Base-by-base conservation (phyloP, 2,797 vertebrate genomes). In the Fringilla coelebs region DNA sequence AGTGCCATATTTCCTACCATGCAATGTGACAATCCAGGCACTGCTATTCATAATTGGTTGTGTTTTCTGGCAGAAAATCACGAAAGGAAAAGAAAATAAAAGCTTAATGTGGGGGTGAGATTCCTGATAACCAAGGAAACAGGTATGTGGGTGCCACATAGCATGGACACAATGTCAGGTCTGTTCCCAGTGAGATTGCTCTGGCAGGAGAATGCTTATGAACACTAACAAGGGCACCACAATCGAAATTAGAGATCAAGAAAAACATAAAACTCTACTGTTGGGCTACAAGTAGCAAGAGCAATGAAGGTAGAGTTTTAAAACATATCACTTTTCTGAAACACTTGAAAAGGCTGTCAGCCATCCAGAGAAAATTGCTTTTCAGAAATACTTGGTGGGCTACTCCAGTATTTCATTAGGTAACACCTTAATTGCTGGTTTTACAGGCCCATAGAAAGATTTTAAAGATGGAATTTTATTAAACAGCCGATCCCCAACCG, bases 31-130 rank as follows among this genome's bases (percentile, higher is more conserved):
- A 78, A 73, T 73, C 31, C 46, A 93, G 82, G 65, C 34, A 63
- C 13, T 38, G 36, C 11, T 85, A 67, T 32, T 88, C 57, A 71
- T 54, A 45, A 28, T 70, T 0, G 9, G 57, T 52, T 43, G 20
- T 6, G 0, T 73, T 66, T 88, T 86, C 51, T 36, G 32, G 28
- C 13, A 93, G 72, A 89, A 90, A 84, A 48, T 21, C 19, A 71
- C 6, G 4, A 76, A 63, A 66, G 3, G 3, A 4, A 8, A 45
- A 70, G 62, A 57, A 73, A 24, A 29, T 31, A n/a, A 14, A 26
- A 17, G 7, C 5, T 88, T 77, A 0, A 0, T 1, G 0, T 29
- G 5, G 36, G 32, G 20, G 17, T 89, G n/a, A 75, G 25, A 81
- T 24, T 55, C 7, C 48, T 0, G 3, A 55, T 29, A 74, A 77